These are phyloP conservation scores for Carlito syrichta DNA, from an alignment of 2,113 vertebrate species.

Conservation along the genomic window DNA sequence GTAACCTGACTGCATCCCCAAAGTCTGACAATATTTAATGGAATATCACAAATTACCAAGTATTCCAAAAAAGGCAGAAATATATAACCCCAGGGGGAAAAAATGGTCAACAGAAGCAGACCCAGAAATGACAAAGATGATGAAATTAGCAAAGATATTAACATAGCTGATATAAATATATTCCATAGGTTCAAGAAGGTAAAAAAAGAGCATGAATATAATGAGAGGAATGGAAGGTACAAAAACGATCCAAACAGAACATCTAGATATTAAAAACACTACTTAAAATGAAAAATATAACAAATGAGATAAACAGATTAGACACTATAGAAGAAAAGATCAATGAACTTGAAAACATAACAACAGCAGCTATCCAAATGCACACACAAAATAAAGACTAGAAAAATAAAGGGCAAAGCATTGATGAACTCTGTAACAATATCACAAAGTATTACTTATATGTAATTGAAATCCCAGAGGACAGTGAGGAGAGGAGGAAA, in stretches of 20 bases:
- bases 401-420: not conserved
- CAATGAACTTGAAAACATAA: not conserved
- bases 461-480: not conserved
- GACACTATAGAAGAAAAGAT: not conserved
- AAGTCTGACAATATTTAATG: not conserved
- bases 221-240: not conserved
- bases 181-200: not conserved
- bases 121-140: not conserved
- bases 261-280: not conserved
- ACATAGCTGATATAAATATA: not conserved
- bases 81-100: not conserved
- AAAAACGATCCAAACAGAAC: not conserved
- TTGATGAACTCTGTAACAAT: not conserved
- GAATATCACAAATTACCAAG: not conserved
- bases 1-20: not conserved
- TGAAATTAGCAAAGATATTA: not conserved
- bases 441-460: not conserved
- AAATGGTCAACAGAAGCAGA: not conserved
- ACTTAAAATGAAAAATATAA: not conserved
- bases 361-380: not conserved
- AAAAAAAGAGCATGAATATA: not conserved
- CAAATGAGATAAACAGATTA: not conserved
- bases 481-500: not conserved
- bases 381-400: conserved; percentile 11
- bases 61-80: conserved; percentile 32